phyloP scores from a whole-genome alignment of 2,113 vertebrate species.

The Nothocercus nigrocapillus region DNA sequence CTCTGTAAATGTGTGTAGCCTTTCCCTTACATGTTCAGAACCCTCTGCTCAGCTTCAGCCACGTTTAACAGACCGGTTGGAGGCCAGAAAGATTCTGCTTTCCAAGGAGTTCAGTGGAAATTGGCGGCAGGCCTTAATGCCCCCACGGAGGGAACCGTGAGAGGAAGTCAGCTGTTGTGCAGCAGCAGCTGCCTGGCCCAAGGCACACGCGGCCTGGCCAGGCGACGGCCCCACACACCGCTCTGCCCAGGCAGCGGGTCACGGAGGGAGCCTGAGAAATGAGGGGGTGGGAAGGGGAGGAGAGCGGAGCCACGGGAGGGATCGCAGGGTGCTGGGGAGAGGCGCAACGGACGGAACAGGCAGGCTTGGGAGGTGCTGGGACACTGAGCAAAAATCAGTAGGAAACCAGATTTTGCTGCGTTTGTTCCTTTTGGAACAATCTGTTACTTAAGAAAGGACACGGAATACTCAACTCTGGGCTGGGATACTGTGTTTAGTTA shows the following conservation, averaged over 20 bases:
- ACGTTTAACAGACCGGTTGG: not conserved
- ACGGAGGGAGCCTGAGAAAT: slow-evolving; percentile 63
- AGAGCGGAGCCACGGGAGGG: not conserved
- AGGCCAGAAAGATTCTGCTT: not conserved
- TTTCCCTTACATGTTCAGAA: not conserved
- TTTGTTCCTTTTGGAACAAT: slow-evolving; percentile 29
- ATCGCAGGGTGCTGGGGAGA: not conserved
- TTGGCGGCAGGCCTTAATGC: slow-evolving; percentile 47
- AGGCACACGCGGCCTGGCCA: slow-evolving; percentile 18
- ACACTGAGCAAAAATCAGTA: not conserved
- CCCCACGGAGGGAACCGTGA: slow-evolving; percentile 35
- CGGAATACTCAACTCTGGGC: not conserved
- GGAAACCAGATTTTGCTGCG: slow-evolving; percentile 36
- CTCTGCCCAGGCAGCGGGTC: slow-evolving; percentile 55
- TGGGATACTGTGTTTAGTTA: not conserved
- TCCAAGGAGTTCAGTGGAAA: not conserved
- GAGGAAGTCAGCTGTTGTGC: slow-evolving; percentile 56
- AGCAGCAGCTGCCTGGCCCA: slow-evolving; percentile 61
- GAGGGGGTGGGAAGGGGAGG: slow-evolving; percentile 62
- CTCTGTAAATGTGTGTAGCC: not conserved
- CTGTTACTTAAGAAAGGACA: not conserved
- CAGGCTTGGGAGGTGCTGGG: slow-evolving; percentile 20
- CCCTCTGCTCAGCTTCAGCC: not conserved
- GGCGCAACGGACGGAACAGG: not conserved
- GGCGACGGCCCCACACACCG: not conserved